A percentile compares a stretch with the other conserved stretches of the same genome.
phyloP scores from a whole-genome alignment of 2,113 vertebrate species.

The Thomomys bottae region DNA sequence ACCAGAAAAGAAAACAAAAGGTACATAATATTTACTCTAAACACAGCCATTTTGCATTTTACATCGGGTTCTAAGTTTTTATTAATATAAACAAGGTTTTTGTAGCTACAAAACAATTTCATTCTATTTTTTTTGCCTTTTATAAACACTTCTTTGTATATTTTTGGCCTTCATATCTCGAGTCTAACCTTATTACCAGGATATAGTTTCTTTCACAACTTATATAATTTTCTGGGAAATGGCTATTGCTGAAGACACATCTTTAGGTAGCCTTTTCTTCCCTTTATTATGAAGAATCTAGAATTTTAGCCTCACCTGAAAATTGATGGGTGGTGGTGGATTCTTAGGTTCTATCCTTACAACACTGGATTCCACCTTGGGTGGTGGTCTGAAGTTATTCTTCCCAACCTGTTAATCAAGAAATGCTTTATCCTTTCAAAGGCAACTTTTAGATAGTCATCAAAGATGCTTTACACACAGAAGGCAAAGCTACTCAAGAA shows the following conservation, averaged over 20 bases:
- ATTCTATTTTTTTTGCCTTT: slow-evolving; percentile 12
- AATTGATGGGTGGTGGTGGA: slow-evolving; percentile 97
- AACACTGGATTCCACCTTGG: slow-evolving; percentile 99
- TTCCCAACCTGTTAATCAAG: slow-evolving; percentile 92
- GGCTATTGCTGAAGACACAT: neutral
- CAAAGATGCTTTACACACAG: neutral
- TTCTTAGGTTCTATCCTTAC: slow-evolving; percentile 98
- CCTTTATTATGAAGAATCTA: neutral
- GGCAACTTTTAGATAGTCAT: slow-evolving; percentile 47
- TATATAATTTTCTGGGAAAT: slow-evolving; percentile 3
- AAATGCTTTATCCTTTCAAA: slow-evolving; percentile 65
- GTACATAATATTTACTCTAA: slow-evolving; percentile 29
- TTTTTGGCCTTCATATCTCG: neutral
- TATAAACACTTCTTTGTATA: neutral
- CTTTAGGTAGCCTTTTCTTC: neutral
- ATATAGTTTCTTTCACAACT: neutral
- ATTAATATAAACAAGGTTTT: slow-evolving; percentile 33
- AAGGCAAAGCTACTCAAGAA: neutral
- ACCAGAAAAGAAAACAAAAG: neutral
- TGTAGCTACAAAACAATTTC: neutral
- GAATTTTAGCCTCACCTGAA: slow-evolving; percentile 89
- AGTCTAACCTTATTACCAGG: too few species aligned
- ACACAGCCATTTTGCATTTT: slow-evolving; percentile 33
- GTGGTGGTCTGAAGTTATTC: slow-evolving; percentile 98
- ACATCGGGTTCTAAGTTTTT: slow-evolving; percentile 34